These are phyloP conservation scores for Anoplius nigerrimus DNA, from an alignment of 2,888 invertebrate species.

Conservation along the genomic window DNA sequence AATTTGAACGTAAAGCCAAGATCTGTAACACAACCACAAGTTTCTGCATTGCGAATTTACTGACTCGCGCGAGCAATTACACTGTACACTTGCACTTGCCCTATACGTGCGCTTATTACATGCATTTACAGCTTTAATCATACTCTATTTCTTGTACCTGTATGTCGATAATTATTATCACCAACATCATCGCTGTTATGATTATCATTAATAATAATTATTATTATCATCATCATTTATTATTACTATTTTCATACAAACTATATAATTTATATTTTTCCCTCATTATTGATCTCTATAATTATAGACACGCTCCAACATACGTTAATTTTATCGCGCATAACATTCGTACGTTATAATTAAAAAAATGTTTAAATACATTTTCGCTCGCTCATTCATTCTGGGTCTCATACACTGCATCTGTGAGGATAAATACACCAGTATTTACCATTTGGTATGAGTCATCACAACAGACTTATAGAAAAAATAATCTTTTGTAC, in stretches of 20 bases:
- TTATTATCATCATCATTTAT: conserved; percentile 12
- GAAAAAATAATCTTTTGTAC: conserved; percentile 69
- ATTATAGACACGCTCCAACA: conserved; percentile 61
- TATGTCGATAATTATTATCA: conserved; percentile 63
- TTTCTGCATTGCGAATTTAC: too few species aligned
- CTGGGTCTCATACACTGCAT: conserved; percentile 38
- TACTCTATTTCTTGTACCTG: conserved; percentile 59
- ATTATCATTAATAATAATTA: conserved; percentile 23
- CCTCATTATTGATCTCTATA: conserved; percentile 59
- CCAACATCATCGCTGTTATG: conserved; percentile 49
- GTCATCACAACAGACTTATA: conserved; percentile 67
- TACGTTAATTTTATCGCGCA: conserved; percentile 41
- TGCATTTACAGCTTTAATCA: conserved; percentile 43
- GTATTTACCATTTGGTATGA: conserved; percentile 66
- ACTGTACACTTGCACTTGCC: too few species aligned
- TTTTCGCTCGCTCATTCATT: conserved; percentile 36
- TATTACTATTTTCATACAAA: conserved; percentile 47
- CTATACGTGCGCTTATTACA: too few species aligned
- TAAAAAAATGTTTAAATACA: conserved; percentile 58
- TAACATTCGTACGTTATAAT: conserved; percentile 52
- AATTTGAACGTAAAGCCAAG: too few species aligned
- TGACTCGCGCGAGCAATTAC: too few species aligned
- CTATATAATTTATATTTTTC: conserved; percentile 56
- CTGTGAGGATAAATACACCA: conserved; percentile 45
- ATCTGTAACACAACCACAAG: too few species aligned